These are phyloP conservation scores for Vombatus ursinus DNA, from an alignment of 2,113 vertebrate genomes.

Conservation along the genomic window DNA sequence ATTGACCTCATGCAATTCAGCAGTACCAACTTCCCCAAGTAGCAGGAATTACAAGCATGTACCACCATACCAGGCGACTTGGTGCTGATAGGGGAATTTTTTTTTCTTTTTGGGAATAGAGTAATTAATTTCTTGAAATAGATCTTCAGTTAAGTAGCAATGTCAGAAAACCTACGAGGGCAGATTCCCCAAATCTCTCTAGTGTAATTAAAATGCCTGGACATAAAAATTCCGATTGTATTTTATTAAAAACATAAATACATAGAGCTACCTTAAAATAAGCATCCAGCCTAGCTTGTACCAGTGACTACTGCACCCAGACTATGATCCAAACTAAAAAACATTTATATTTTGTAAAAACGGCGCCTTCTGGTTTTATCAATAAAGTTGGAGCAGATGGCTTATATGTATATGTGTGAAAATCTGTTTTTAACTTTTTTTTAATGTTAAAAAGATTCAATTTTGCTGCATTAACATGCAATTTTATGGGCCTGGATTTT, in stretches of 20 bases:
- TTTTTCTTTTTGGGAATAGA: conserved; percentile 64
- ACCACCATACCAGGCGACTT: not conserved
- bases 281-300: conserved; percentile 68
- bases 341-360: conserved; percentile 76
- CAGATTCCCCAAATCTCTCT: conserved; percentile 71
- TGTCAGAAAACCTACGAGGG: conserved; percentile 65
- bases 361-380: conserved; percentile 78
- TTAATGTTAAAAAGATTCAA: conserved; percentile 57
- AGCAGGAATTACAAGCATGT: not conserved
- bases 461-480: conserved; percentile 78
- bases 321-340: conserved; percentile 70
- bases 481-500: conserved; percentile 63
- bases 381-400: conserved; percentile 85
- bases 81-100: not conserved
- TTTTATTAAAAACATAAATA: conserved; percentile 83
- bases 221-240: conserved; percentile 80
- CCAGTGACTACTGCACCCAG: conserved; percentile 74
- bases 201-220: conserved; percentile 83
- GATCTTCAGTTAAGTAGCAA: conserved; percentile 68
- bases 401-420: conserved; percentile 80
- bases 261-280: conserved; percentile 59
- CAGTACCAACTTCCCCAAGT: not conserved
- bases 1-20: not conserved
- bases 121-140: conserved; percentile 31
- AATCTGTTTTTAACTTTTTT: conserved; percentile 32